Evolutionary conservation across 2,888 invertebrate species (phyloP).

Genomic region (Drosophila macrothrix): DNA sequence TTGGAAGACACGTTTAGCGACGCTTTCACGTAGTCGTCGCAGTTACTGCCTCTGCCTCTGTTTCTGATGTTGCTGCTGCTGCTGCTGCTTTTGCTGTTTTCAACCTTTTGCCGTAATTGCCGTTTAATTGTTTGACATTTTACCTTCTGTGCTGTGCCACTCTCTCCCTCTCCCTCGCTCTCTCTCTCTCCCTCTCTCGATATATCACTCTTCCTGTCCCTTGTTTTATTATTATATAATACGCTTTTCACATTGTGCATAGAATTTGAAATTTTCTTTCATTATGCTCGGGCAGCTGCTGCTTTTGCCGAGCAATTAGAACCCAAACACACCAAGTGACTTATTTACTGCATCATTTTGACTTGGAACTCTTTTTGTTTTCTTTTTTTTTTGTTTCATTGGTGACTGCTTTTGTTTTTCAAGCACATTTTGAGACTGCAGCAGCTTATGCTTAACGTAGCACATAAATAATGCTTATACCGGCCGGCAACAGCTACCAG

Average conservation of each 20-base stretch:
- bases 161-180: neutral
- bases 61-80: neutral
- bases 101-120: slow-evolving; percentile 74
- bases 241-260: slow-evolving; percentile 24
- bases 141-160: slow-evolving; percentile 23
- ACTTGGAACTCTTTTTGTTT: slow-evolving; percentile 23
- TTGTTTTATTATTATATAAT: slow-evolving; percentile 36
- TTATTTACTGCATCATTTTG: slow-evolving; percentile 53
- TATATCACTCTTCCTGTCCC: neutral
- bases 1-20: slow-evolving; percentile 76
- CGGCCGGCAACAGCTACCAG: slow-evolving; percentile 54
- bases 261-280: slow-evolving; percentile 56
- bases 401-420: slow-evolving; percentile 14
- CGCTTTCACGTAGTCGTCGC: slow-evolving; percentile 58
- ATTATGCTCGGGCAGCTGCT: slow-evolving; percentile 18
- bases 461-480: slow-evolving; percentile 54
- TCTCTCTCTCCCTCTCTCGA: neutral
- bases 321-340: slow-evolving; percentile 36
- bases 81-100: slow-evolving; percentile 9
- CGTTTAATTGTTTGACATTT: slow-evolving; percentile 79
- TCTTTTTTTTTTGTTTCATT: neutral
- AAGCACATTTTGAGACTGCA: slow-evolving; percentile 17
- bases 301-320: slow-evolving; percentile 48
- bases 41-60: slow-evolving; percentile 2
- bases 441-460: slow-evolving; percentile 29